Evolutionary conservation across 2,113 vertebrate species (phyloP), one percentile per base, ranked within the genome.

Genomic region (Ahaetulla prasina): DNA sequence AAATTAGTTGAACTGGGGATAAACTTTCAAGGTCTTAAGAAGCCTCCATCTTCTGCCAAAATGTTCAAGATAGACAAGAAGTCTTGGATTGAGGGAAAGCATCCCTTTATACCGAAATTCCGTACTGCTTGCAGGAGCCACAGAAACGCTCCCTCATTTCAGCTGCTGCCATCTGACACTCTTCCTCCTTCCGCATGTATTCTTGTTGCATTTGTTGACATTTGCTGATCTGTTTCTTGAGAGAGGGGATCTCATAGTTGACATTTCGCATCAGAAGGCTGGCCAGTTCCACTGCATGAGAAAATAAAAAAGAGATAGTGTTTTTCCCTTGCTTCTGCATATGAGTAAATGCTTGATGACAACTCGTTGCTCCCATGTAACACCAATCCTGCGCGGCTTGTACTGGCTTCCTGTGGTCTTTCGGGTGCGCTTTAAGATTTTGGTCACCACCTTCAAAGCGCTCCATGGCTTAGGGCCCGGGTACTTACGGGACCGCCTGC

Each of bases 121-220:
- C 98, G 0, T 99, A 99, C 96, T 99, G 98, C 95, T 97, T 98
- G 97, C 99, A 99, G 12, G 98, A 98, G 6, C 96, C 85, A 0
- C 97, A 97, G 96, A 98, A 99, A 2, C 98, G 98, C n/a, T 99
- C 98, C 68, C 97, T 97, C 96, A 98, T 97, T 93, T 98, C 98
- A 0, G 97, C 94, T 0, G 98, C 98, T 0, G 98, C 97, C 2
- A 98, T 98, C 96, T 99, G 98, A 84, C 98, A 98, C 93, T 99
- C 99, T 88, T 98, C 96, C 89, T 99, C 98, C 0, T 98, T 97
- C 53, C 99, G 97, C 94, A 97, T 97, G 2, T 98, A 97, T 85
- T 99, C 99, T 94, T 98, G 98, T 97, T 98, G 99, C 18, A 98
- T 97, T 97, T 99, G 99, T 96, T 99, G 98, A 91, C 98, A 98